Evolutionary conservation across 2,888 invertebrate genomes (phyloP).

Genomic region (Macrophya alboannulata): DNA sequence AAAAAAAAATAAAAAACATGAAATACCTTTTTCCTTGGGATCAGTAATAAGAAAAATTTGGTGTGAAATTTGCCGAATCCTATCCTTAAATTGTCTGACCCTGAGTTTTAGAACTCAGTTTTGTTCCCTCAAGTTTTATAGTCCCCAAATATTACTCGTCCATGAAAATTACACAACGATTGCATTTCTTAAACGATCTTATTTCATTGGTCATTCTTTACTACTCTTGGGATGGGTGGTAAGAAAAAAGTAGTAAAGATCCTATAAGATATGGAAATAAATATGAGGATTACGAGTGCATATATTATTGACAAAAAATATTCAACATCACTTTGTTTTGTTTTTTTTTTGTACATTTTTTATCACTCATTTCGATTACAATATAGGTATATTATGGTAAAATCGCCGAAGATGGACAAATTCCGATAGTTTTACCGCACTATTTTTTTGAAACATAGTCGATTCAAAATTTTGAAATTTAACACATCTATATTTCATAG

Average conservation of each 20-base stretch:
- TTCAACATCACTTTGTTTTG: neutral
- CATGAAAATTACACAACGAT: neutral
- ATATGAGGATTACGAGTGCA: neutral
- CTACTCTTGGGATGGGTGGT: neutral
- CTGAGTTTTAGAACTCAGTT: neutral
- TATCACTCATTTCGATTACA: neutral
- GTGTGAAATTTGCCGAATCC: neutral
- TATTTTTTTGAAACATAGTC: neutral
- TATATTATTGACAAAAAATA: constrained; percentile 18
- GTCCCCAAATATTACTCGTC: neutral
- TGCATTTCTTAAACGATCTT: neutral
- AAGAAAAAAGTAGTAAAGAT: neutral
- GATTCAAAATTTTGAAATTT: neutral
- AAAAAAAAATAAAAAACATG: no score
- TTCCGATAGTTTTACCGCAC: neutral
- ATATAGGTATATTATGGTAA: neutral
- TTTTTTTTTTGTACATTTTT: constrained; percentile 12
- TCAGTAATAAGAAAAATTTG: neutral
- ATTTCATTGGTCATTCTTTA: neutral
- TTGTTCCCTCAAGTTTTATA: neutral
- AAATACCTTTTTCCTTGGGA: no score
- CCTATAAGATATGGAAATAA: neutral
- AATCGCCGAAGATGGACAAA: constrained; percentile 2
- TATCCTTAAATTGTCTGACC: neutral
- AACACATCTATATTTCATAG: neutral